Evolutionary conservation across 1,140 invertebrate genomes (phyloP), one percentile per base, ranked within the genome.

Genomic region (Stenopsyche tienmushanensis): DNA sequence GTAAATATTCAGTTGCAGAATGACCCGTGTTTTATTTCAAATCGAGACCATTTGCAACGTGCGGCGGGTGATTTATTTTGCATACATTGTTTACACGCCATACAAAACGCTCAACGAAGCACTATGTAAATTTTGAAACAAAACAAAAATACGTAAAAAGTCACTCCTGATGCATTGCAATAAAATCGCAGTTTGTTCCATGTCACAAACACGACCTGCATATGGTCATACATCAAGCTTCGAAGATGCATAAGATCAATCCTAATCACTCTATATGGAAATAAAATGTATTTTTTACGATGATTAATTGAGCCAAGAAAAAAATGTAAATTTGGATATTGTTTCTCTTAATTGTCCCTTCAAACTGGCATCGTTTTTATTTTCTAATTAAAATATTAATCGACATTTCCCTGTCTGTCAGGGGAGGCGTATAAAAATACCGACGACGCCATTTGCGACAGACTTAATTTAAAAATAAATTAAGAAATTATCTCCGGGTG

Each of bases 21-120:
- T 13, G 47, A 3, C 5, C 44, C 44, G 9, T 45, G 29, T 57
- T 58, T 62, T 67, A 57, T 67, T 64, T 23, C 42, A 50, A 50
- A 49, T 53, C 42, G 55, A 45, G 53, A 68, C 64, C 66, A 69
- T 69, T 69, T 64, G 67, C 64, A 63, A 69, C 67, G 60, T 63
- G 63, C 67, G 26, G 45, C 50, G 53, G 64, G 58, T 69, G 67
- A 69, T 69, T 69, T 69, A 69, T 69, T 66, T 52, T 54, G 34
- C 67, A 64, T 66, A 66, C 67, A 65, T 62, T 69, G 64, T 69
- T 69, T 69, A 69, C 67, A 69, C 67, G 67, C 67, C 47, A 69
- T 45, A 65, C 67, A 63, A 60, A 69, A 59, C 58, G 45, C 58
- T 66, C 57, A 59, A 60, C 34, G 63, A 41, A 55, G 62, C 63